Conservation (phyloP, 2,113 vertebrate genomes). For the Pygoscelis adeliae region DNA sequence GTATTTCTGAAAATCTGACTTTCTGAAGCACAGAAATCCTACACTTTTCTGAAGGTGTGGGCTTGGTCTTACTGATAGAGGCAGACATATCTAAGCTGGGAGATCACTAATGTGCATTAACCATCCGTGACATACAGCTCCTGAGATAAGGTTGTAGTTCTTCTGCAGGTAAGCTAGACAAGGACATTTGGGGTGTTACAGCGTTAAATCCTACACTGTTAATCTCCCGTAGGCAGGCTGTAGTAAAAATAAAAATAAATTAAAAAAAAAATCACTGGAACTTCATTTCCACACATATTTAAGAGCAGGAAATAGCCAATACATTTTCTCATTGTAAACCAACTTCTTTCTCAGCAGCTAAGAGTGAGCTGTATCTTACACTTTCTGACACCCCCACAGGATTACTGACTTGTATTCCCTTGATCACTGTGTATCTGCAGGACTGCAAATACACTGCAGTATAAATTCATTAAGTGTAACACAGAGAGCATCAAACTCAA, state of each 20-base stretch:
- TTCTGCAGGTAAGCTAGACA: not conserved
- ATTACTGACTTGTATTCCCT: not conserved
- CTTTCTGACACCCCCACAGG: not conserved
- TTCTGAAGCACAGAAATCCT: not conserved
- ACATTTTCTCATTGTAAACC: not conserved
- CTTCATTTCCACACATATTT: not conserved
- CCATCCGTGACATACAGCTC: not conserved
- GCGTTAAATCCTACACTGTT: not conserved
- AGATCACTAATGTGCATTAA: not conserved
- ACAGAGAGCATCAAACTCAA: not conserved
- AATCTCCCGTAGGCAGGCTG: not conserved
- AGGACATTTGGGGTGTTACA: not conserved
- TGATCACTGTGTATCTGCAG: not conserved
- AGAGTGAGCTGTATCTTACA: not conserved
- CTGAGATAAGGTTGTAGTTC: not conserved
- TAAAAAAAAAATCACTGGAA: not conserved
- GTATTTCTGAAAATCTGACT: not conserved
- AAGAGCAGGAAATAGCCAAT: not conserved
- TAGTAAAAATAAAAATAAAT: not conserved
- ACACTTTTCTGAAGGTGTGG: not conserved
- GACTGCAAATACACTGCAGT: not conserved
- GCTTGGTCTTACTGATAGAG: not conserved
- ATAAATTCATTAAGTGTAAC: not conserved
- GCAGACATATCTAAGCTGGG: not conserved
- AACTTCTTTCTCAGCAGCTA: not conserved